Evolutionary conservation across 2,797 vertebrate species (phyloP).

Genomic region (Trematomus bernacchii): DNA sequence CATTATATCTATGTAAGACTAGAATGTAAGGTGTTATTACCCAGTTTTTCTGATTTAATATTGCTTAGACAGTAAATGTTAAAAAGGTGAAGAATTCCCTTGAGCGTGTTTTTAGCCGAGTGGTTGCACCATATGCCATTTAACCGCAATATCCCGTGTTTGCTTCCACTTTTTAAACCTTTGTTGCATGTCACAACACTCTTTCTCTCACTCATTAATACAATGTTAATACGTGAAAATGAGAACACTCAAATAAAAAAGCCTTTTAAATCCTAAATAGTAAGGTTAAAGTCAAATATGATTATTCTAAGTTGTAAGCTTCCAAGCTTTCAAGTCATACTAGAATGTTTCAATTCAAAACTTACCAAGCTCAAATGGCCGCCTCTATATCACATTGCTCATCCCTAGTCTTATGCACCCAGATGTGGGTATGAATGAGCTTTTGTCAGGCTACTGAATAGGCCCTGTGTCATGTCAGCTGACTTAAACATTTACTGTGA

Average conservation of each 20-base stretch:
- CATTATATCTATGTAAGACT: too few relatives aligned
- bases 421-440: conserved; percentile 76
- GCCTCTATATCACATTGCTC: conserved; percentile 58
- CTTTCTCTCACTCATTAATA: too few relatives aligned
- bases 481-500: conserved; percentile 36
- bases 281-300: neutral
- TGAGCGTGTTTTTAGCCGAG: too few relatives aligned
- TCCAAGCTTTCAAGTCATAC: conserved; percentile 2
- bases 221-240: too few relatives aligned
- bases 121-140: too few relatives aligned
- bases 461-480: conserved; percentile 72
- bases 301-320: neutral
- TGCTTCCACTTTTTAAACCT: too few relatives aligned
- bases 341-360: conserved; percentile 33
- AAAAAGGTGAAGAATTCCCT: too few relatives aligned
- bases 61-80: too few relatives aligned
- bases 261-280: neutral
- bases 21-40: too few relatives aligned
- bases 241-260: too few relatives aligned
- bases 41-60: too few relatives aligned
- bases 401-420: conserved; percentile 55
- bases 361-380: conserved; percentile 34
- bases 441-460: conserved; percentile 77
- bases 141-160: too few relatives aligned
- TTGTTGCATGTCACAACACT: neutral